These are phyloP conservation scores for honey bee (Apis mellifera) DNA, from an alignment of 1,140 invertebrate species.

Conservation along the genomic window Amel_HAv3.1 CM009935.2:12375001-12375500, in stretches of 20 bases:
- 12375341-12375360: constrained; percentile 14
- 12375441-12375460: constrained; percentile 6
- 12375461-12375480: background rate
- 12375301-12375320: constrained; percentile 27
- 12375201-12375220: background rate
- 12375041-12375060: too few relatives aligned
- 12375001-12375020: constrained; percentile 16
- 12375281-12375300: constrained; percentile 23
- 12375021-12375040: background rate
- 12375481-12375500: constrained; percentile 23
- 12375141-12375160: background rate
- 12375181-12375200: background rate
- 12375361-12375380: constrained; percentile 25
- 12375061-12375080: background rate
- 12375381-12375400: constrained; percentile 7
- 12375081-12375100: background rate
- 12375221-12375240: constrained; percentile 5
- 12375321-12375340: constrained; percentile 38
- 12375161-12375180: background rate
- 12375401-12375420: background rate
- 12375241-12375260: background rate
- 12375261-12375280: background rate
- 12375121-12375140: background rate
- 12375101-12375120: too few relatives aligned
- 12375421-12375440: constrained; percentile 33